Percentiles rank a stretch among this genome's conserved stretches.
These are phyloP conservation scores for Buathra laborator DNA, from an alignment of 2,888 invertebrate species.

Conservation along the genomic window DNA sequence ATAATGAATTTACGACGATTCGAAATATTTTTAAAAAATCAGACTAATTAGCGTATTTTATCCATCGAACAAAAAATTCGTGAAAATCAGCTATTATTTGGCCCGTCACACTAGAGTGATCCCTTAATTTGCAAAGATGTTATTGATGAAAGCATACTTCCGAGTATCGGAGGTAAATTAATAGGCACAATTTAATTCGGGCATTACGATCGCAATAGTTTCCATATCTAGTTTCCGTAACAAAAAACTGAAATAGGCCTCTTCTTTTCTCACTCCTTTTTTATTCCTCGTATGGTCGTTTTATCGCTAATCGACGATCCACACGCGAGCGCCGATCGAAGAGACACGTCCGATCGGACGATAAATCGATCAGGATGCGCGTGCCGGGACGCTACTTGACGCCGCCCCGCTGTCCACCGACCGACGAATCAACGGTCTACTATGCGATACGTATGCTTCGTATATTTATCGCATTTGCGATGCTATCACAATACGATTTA, in stretches of 20 bases:
- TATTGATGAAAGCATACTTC: too few relatives aligned
- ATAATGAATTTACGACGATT: background rate
- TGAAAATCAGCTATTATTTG: too few relatives aligned
- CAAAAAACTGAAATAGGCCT: too few relatives aligned
- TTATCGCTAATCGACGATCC: constrained; percentile 51
- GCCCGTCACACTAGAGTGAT: too few relatives aligned
- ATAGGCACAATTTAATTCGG: too few relatives aligned
- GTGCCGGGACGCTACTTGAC: constrained; percentile 46
- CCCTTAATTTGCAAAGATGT: too few relatives aligned
- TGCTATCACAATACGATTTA: constrained; percentile 52
- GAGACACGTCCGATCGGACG: constrained; percentile 44
- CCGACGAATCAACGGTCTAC: constrained; percentile 38
- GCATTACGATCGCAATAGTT: too few relatives aligned
- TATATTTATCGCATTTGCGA: constrained; percentile 41
- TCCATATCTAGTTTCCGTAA: too few relatives aligned
- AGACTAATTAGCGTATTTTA: too few relatives aligned
- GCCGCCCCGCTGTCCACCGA: constrained; percentile 38
- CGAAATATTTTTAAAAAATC: background rate
- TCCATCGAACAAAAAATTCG: too few relatives aligned
- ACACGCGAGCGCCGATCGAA: constrained; percentile 43
- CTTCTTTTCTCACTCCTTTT: constrained; percentile 19
- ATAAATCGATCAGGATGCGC: constrained; percentile 64
- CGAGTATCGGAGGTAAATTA: too few relatives aligned
- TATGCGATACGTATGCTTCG: background rate
- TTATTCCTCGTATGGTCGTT: constrained; percentile 40